phyloP scores from a whole-genome alignment of 2,797 vertebrate genomes.

The Chelon auratus region DNA sequence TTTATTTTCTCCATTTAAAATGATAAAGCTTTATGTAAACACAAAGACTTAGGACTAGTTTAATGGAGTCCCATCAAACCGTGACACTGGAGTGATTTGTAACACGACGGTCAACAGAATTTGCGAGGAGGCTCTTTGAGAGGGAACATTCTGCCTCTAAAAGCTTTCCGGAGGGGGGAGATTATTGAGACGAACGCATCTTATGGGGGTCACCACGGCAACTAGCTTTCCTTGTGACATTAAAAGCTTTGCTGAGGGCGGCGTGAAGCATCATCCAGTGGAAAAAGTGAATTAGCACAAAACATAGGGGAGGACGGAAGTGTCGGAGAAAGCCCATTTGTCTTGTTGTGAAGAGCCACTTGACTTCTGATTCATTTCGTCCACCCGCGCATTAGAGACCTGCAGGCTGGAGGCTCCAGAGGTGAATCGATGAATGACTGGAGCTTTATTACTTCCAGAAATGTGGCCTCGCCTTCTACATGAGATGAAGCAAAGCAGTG shows the following conservation, averaged over 20 bases:
- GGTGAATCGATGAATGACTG: conserved; percentile 3
- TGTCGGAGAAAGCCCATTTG: conserved; percentile 2
- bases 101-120: conserved; percentile 25
- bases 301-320: not conserved
- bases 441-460: conserved; percentile 12
- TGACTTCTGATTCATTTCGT: conserved; percentile 15
- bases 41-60: too few species aligned
- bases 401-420: not conserved
- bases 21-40: too few species aligned
- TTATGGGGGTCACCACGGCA: conserved; percentile 28
- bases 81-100: conserved; percentile 28
- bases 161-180: conserved; percentile 29
- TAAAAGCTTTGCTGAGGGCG: conserved; percentile 37
- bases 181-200: conserved; percentile 27
- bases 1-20: too few species aligned
- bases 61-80: not conserved
- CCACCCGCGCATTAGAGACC: not conserved
- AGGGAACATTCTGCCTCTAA: conserved; percentile 17
- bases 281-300: conserved; percentile 10
- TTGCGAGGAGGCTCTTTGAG: conserved; percentile 17
- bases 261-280: not conserved
- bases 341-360: conserved; percentile 32
- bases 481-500: conserved; percentile 26
- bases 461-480: not conserved
- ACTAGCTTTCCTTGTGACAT: conserved; percentile 29